Conservation (phyloP, 2,888 invertebrate genomes). For the Patella ulyssiponensis region DNA sequence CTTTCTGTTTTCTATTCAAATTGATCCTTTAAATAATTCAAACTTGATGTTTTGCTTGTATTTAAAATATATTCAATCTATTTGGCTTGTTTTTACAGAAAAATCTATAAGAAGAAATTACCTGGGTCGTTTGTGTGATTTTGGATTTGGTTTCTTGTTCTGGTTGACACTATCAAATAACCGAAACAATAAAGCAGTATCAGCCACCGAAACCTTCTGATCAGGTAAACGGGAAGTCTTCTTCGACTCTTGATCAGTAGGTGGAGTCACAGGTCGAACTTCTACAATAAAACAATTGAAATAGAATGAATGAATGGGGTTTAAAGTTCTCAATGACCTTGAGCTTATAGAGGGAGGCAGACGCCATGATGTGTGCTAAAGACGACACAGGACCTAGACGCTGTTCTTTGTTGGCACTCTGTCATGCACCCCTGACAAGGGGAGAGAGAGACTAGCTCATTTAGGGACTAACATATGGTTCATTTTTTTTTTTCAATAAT, state of each 20-base stretch:
- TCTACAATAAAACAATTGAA: conserved; percentile 48
- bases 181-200: conserved; percentile 75
- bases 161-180: conserved; percentile 73
- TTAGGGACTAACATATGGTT: no score
- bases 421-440: not conserved
- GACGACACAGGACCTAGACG: no score
- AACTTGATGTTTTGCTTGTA: no score
- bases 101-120: conserved; percentile 34
- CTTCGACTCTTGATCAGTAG: conserved; percentile 47
- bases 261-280: conserved; percentile 66
- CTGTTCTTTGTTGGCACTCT: no score
- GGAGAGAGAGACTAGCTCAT: not conserved
- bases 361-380: no score
- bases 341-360: no score
- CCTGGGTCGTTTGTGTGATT: conserved; percentile 61
- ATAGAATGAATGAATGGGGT: not conserved
- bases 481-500: no score
- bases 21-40: no score
- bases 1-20: no score
- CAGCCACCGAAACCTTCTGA: conserved; percentile 69
- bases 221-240: conserved; percentile 45
- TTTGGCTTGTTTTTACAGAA: not conserved
- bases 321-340: no score
- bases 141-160: conserved; percentile 49
- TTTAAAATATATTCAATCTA: no score